Base-by-base conservation (phyloP, 1,140 invertebrate species). In the Brachionus asplanchnoidis region DNA sequence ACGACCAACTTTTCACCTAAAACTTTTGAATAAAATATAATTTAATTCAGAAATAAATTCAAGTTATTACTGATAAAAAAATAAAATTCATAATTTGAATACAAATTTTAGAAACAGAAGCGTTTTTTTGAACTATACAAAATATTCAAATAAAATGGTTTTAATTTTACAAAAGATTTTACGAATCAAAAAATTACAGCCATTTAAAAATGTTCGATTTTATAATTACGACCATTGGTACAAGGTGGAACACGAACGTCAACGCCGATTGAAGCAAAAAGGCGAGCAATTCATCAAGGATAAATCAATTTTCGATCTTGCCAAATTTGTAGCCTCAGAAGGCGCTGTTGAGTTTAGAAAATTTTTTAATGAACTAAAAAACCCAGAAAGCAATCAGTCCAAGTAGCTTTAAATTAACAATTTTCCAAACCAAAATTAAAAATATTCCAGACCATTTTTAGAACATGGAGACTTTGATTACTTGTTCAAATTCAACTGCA, bases 381-480 rank as follows among this genome's bases (percentile, higher is more conserved):
- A 50, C 12, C 32, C 26, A 53, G 46, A 53, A 5, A 1, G 3
- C 2, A 7, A 28, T 12, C 32, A 50, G 14, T 42, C 6, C 36
- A 73, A 73, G 68, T 73, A 80, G 11, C 8, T 20, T 53, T 20
- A n/a, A 56, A 17, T 40, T 28, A 12, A 12, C 0, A 17, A 9
- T 11, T 53, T 53, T 53, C 9, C 20, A 3, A 2, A 1, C 11
- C n/a, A 53, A 28, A 40, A 36, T 26, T 28, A 9, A 17, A 60
- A 53, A 32, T 14, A 36, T 82, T 82, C 32, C 17, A 82, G 78
- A 44, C 53, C 53, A 23, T 6, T 28, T 9, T 23, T 84, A 70
- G 36, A 86, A 8, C 88, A 90, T 85, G 87, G 87, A 14, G 88
- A 90, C 85, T 89, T 88, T 86, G 86, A 88, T n/a, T 87, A 87